Evolutionary conservation across 2,888 invertebrate species (phyloP).

Genomic region (Drosophila mimetica): DNA sequence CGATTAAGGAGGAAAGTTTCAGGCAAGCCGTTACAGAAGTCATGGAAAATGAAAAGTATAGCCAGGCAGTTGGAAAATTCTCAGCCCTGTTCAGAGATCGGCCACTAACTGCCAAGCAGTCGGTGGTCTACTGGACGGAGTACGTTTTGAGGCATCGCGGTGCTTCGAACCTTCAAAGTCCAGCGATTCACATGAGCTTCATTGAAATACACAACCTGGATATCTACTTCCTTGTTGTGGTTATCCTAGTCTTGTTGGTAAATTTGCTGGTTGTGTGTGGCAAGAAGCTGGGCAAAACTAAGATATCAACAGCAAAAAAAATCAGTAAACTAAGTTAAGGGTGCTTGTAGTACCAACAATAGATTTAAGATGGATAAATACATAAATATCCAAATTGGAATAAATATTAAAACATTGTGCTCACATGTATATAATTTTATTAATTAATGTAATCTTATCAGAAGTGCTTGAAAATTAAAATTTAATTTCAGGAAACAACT

Average conservation of each 20-base stretch:
- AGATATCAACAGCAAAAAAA: too few species aligned
- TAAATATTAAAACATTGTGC: too few species aligned
- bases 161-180: conserved; percentile 85
- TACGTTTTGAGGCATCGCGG: conserved; percentile 86
- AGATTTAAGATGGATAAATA: too few species aligned
- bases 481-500: too few species aligned
- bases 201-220: conserved; percentile 85
- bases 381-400: too few species aligned
- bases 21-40: conserved; percentile 50
- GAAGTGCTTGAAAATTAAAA: too few species aligned
- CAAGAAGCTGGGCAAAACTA: too few species aligned
- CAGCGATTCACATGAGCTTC: conserved; percentile 84
- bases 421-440: too few species aligned
- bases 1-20: neutral
- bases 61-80: conserved; percentile 81
- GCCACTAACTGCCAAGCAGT: conserved; percentile 85
- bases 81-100: conserved; percentile 86
- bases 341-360: too few species aligned
- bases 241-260: conserved; percentile 6
- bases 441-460: too few species aligned
- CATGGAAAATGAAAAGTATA: conserved; percentile 70
- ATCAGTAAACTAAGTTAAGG: too few species aligned
- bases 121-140: conserved; percentile 86
- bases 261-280: too few species aligned
- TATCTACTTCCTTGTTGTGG: conserved; percentile 71